Evolutionary conservation across 2,888 invertebrate species (phyloP), one percentile per base, ranked within the genome.

Genomic region (Ophraella communa): DNA sequence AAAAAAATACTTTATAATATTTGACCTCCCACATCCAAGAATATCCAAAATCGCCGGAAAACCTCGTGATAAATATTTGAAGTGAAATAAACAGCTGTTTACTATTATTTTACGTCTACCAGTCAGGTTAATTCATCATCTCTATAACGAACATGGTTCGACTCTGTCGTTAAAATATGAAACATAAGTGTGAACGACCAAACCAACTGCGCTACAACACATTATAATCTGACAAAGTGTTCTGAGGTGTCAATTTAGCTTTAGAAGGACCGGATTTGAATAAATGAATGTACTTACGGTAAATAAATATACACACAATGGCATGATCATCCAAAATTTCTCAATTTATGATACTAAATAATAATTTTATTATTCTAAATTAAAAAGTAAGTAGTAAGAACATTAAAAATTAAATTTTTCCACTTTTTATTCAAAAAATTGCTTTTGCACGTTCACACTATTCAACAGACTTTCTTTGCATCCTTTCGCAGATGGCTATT

Each of bases 101-200:
- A 73, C 74, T 74, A 76, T 76, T 75, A 76, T 73, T 75, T 72
- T 70, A 68, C 69, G 75, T 74, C 73, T 72, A 64, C 27, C 53
- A 64, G 60, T 62, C 73, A 69, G 68, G 69, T 69, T 64, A 73
- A 77, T 77, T 75, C 76, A 76, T 77, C 77, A 77, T 76, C 65
- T 73, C 68, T 49, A 59, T 71, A 70, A 71, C 61, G 69, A 72
- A 73, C 75, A 74, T 66, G 71, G 66, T 71, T 75, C 74, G 73
- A 74, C 73, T 63, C 76, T 76, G 74, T 77, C 76, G 77, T 79
- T 79, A 79, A 79, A 79, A 77, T 78, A 77, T 75, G 77, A 76
- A 78, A 78, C 78, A 79, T 78, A 77, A 78, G 76, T 76, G 76
- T 70, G 76, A 75, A 78, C 75, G 67, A 70, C 63, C 64, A 74